These are phyloP conservation scores for Clarias batrachus DNA, from an alignment of 2,113 vertebrate genomes.

Conservation along the genomic window DNA sequence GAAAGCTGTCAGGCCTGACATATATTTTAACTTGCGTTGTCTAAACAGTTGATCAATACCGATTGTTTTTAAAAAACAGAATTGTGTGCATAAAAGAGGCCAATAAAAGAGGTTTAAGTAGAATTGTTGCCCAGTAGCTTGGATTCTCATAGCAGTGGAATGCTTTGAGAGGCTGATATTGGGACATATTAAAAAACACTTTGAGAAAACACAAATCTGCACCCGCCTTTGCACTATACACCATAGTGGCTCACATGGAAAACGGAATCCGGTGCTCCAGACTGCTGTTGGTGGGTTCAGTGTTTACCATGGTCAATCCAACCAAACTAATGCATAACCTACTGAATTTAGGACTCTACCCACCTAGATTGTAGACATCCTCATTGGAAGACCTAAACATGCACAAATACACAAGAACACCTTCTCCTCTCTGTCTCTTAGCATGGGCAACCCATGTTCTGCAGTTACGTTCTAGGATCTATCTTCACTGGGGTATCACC, in stretches of 20 bases:
- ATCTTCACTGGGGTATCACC: neutral
- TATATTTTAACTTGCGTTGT: neutral
- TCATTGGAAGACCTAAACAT: neutral
- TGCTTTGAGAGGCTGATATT: neutral
- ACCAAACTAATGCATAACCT: neutral
- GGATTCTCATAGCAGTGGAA: neutral
- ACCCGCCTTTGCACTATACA: neutral
- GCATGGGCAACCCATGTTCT: neutral
- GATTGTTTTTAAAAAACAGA: neutral
- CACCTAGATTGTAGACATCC: neutral
- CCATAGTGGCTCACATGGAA: neutral
- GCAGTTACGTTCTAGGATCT: neutral
- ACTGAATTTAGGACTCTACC: neutral
- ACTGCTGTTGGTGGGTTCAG: neutral
- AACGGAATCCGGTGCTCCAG: neutral
- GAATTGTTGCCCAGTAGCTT: neutral
- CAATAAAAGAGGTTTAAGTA: too few species aligned
- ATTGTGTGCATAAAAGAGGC: neutral
- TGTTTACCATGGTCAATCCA: neutral
- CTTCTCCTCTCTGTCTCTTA: neutral
- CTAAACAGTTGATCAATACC: neutral
- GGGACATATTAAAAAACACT: neutral
- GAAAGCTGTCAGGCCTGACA: neutral
- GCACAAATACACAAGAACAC: neutral
- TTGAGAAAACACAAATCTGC: neutral